Evolutionary conservation across 2,888 invertebrate genomes (phyloP), one percentile per base, ranked within the genome.

Genomic region (Eupithecia tripunctaria): DNA sequence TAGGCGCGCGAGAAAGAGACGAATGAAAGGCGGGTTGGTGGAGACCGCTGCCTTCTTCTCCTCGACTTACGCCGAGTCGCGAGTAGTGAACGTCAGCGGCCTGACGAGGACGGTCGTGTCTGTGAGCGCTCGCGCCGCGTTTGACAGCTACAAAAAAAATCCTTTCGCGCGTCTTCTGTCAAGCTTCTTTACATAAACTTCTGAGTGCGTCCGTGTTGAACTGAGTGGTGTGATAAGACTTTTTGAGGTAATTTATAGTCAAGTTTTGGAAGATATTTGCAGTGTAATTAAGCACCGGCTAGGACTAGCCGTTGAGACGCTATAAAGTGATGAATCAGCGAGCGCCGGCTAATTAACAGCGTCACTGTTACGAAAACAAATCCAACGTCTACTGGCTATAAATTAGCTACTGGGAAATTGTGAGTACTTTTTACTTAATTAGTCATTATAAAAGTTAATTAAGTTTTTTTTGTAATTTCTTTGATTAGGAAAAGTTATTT

Each of bases 31-130:
- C 94, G 94, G 91, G 94, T 88, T 91, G 91, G 87, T 86, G 84
- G 91, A 93, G 93, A 93, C 92, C 93, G 90, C 94, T 93, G 94
- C 94, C 94, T 94, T 94, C 94, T 94, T 93, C 93, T 89, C 92
- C 87, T 91, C 91, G 92, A 93, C 93, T 94, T 94, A 90, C 88
- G 91, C 86, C 92, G 93, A 90, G 88, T 88, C 91, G 91, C 92
- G 92, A 85, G 87, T 93, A 94, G 94, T 94, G 90, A 89, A 92
- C 94, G 94, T 92, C 94, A 90, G 93, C 83, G 88, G 83, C 86
- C 92, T 92, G 94, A 89, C 94, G 94, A 87, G 91, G 89, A 84
- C 90, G 92, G 92, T 88, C 89, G 94, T 87, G 85, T 86, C 78
- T 82, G 82, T 82, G 89, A 82, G 82, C 81, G 86, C 82, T 82